Conservation (phyloP, 2,888 invertebrate species). For the Agonopterix heracliana region DNA sequence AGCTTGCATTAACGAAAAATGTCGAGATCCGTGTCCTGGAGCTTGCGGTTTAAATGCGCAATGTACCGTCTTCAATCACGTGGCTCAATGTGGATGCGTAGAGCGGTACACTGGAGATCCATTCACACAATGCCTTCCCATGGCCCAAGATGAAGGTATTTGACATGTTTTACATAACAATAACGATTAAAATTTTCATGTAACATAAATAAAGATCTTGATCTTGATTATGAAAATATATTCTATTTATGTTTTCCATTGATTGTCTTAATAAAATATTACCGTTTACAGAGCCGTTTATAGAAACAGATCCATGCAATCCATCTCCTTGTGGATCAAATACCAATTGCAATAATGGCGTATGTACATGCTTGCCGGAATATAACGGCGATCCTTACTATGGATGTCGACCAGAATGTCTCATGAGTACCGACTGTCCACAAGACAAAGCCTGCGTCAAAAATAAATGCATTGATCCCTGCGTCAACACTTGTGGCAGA, state of each 20-base stretch:
- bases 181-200: not conserved
- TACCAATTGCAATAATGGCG: slow-evolving; percentile 80
- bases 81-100: slow-evolving; percentile 78
- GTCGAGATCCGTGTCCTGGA: slow-evolving; percentile 81
- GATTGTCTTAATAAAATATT: not conserved
- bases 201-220: no score
- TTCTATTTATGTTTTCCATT: not conserved
- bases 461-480: slow-evolving; percentile 87
- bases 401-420: slow-evolving; percentile 89
- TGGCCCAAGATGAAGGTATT: slow-evolving; percentile 33
- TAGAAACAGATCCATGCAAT: slow-evolving; percentile 75
- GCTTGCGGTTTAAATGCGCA: slow-evolving; percentile 78
- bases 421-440: slow-evolving; percentile 83
- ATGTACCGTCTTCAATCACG: slow-evolving; percentile 78
- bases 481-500: slow-evolving; percentile 84
- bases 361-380: slow-evolving; percentile 83
- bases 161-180: not conserved
- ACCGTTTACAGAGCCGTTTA: slow-evolving; percentile 30
- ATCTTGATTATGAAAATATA: no score
- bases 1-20: slow-evolving; percentile 80
- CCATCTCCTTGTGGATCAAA: slow-evolving; percentile 83
- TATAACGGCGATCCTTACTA: slow-evolving; percentile 86
- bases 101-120: slow-evolving; percentile 77
- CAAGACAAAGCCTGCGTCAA: slow-evolving; percentile 81
- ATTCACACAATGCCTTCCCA: slow-evolving; percentile 63